These are phyloP conservation scores for Crotophaga sulcirostris DNA, from an alignment of 2,113 vertebrate genomes.

Conservation along the genomic window DNA sequence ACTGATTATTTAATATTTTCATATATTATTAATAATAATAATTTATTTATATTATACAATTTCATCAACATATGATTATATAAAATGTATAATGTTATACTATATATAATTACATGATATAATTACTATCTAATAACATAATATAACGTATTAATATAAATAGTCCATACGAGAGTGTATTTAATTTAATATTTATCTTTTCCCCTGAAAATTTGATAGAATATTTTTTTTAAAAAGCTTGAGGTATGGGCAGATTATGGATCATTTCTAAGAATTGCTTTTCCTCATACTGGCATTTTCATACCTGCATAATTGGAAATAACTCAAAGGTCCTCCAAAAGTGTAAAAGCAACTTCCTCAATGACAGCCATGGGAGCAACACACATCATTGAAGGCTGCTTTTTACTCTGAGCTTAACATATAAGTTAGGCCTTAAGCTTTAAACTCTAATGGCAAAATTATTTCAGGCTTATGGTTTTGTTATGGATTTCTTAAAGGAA, in stretches of 20 bases:
- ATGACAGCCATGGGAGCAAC: not conserved
- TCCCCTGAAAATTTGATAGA: not conserved
- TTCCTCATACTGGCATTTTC: not conserved
- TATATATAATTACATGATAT: too few relatives aligned
- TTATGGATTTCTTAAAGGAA: constrained; percentile 2
- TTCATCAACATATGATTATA: too few relatives aligned
- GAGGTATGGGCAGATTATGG: not conserved
- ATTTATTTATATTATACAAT: too few relatives aligned
- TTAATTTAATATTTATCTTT: not conserved
- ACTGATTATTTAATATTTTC: not conserved
- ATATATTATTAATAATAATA: too few relatives aligned
- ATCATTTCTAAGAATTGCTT: not conserved
- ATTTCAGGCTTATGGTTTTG: not conserved
- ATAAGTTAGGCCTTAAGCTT: not conserved
- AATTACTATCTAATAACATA: too few relatives aligned
- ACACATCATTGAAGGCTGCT: rapidly evolving
- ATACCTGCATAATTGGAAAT: not conserved
- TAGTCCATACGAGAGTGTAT: not conserved
- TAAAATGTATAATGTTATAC: too few relatives aligned
- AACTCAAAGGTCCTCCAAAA: not conserved
- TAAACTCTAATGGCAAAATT: not conserved
- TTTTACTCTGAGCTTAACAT: not conserved
- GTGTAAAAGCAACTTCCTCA: not conserved
- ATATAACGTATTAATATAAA: not conserved
- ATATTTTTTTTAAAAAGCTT: not conserved